Percentiles rank a stretch among this genome's conserved stretches.
Conservation (phyloP, 2,888 invertebrate genomes). For the Microdon myrmicae region DNA sequence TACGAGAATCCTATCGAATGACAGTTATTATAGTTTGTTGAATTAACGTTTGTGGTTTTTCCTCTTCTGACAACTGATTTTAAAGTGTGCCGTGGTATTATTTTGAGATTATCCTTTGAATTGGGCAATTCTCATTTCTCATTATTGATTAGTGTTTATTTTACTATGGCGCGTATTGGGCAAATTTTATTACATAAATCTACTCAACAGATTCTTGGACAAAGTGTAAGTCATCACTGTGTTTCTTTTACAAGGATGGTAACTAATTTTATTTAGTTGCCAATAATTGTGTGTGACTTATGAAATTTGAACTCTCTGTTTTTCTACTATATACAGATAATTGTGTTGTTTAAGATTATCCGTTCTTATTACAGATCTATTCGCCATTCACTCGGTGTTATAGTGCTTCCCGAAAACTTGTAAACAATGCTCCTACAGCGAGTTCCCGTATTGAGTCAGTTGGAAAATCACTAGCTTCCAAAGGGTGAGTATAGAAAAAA, state of each 20-base stretch:
- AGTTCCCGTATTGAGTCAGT: constrained; percentile 69
- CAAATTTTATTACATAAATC: constrained; percentile 69
- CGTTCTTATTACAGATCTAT: constrained; percentile 34
- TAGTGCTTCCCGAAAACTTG: constrained; percentile 58
- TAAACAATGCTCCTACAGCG: constrained; percentile 63
- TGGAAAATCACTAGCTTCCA: constrained; percentile 74
- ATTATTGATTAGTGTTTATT: constrained; percentile 45
- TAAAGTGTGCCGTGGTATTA: no score
- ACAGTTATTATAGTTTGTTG: no score
- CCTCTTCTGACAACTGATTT: no score
- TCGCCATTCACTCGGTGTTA: constrained; percentile 53
- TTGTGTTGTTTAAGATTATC: constrained; percentile 3
- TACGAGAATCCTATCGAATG: no score
- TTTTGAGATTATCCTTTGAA: no score
- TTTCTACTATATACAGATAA: no score
- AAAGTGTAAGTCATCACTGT: constrained; percentile 69
- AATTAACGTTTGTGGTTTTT: no score
- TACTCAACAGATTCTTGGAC: constrained; percentile 59
- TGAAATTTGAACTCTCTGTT: no score
- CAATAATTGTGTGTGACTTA: no score
- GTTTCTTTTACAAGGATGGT: no score
- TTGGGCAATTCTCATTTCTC: constrained; percentile 34
- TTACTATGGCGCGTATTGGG: constrained; percentile 73
- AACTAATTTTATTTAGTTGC: no score
- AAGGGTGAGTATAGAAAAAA: constrained; percentile 71